These are phyloP conservation scores for Epinotia ramella DNA, from an alignment of 2,888 invertebrate species.

Conservation along the genomic window DNA sequence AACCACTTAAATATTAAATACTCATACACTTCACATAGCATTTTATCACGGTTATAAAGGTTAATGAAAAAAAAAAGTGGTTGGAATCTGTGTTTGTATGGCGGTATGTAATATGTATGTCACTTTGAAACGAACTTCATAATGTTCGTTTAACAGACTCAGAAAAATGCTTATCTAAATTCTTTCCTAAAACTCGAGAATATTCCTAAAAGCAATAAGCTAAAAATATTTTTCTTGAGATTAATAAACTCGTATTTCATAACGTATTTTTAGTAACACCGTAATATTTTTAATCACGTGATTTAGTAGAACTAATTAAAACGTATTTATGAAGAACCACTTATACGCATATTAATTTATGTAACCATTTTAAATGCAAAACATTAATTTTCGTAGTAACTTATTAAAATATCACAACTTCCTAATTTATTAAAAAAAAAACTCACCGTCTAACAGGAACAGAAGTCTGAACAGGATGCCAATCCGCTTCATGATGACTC, in stretches of 20 bases:
- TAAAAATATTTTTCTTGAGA: not conserved
- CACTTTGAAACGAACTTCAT: too few relatives aligned
- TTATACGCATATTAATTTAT: not conserved
- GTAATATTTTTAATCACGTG: not conserved
- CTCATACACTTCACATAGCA: too few relatives aligned
- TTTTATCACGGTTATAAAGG: too few relatives aligned
- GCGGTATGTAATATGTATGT: too few relatives aligned
- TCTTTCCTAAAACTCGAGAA: not conserved
- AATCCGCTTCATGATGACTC: conserved; percentile 79
- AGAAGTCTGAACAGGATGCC: conserved; percentile 75
- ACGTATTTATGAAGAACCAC: too few relatives aligned
- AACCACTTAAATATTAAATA: too few relatives aligned
- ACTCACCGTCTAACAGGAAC: conserved; percentile 77
- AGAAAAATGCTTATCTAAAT: too few relatives aligned
- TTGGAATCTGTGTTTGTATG: too few relatives aligned
- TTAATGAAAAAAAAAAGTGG: too few relatives aligned
- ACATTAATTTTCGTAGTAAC: not conserved
- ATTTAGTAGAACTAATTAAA: too few relatives aligned
- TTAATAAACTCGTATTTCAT: not conserved
- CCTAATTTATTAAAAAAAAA: not conserved
- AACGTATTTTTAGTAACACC: not conserved
- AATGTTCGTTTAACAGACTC: too few relatives aligned
- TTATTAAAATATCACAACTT: not conserved
- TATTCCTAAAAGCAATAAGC: not conserved
- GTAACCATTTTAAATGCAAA: not conserved